Base-by-base conservation (phyloP, 2,888 invertebrate species). In the Drosophila monieri region DNA sequence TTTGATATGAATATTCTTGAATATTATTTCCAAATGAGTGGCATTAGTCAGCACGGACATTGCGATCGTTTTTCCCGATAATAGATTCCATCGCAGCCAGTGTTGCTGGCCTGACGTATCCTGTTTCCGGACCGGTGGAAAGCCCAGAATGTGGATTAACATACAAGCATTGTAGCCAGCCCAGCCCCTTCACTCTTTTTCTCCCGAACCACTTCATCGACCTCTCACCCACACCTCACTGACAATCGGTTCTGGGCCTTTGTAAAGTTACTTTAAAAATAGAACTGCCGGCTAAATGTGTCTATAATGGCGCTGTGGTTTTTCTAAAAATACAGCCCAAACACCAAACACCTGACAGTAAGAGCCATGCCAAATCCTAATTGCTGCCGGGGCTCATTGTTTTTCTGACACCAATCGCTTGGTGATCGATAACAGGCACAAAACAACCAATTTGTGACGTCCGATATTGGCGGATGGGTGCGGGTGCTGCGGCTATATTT, bases 391-490 rank as follows among this genome's bases (percentile, higher is more conserved):
- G 41, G 46, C 55, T 54, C 66, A 67, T 65, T 65, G 66, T 66
- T 35, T 55, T 2, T 32, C 23, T 55, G 43, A 37, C 62, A 65
- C 44, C 66, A 62, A 54, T 32, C 41, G 48, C 67, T 61, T 55
- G 58, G 30, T 59, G 61, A 68, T 64, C 37, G 69, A 79, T 74
- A 53, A 58, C 57, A 51, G 48, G 57, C 51, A 52, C 46, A 41
- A 71, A 58, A 57, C 60, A 68, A 73, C 60, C 88, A 75, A 74
- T 83, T 86, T 88, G 76, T 85, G 84, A 88, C 84, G 84, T 88
- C 15, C 74, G 71, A 75, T 83, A 75, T 83, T 73, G 80, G 79
- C 68, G 77, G 58, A 37, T 21, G 18, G 25, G 23, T 25, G 46
- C 35, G 65, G 62, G 65, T 64, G 35, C n/a, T 5, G 35, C 6